These are phyloP conservation scores for Epiblema foenella DNA, from an alignment of 2,888 invertebrate species.

Conservation along the genomic window DNA sequence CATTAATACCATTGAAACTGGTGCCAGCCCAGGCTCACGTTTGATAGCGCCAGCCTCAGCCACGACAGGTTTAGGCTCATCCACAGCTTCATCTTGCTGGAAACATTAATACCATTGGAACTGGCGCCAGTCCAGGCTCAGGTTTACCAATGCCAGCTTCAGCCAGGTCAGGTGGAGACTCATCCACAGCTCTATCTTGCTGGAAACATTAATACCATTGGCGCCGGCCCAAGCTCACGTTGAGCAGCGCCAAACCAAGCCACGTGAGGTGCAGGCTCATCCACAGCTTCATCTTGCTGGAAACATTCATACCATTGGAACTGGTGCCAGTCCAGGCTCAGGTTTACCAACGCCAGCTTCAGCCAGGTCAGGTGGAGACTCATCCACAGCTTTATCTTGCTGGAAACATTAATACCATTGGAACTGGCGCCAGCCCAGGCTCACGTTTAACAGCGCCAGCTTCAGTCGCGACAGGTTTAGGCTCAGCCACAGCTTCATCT, in stretches of 20 bases:
- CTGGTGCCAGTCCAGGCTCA: too few relatives aligned
- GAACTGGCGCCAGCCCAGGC: slow-evolving; percentile 59
- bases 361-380: too few relatives aligned
- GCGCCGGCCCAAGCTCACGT: slow-evolving; percentile 58
- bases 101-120: too few relatives aligned
- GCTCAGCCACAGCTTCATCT: slow-evolving; percentile 62
- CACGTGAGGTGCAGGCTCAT: slow-evolving; percentile 66
- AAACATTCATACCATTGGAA: too few relatives aligned
- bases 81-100: slow-evolving; percentile 67
- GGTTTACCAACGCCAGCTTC: too few relatives aligned
- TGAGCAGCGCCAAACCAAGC: slow-evolving; percentile 59
- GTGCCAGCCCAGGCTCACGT: slow-evolving; percentile 58
- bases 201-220: neutral
- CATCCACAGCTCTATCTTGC: too few relatives aligned
- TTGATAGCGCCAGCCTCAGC: slow-evolving; percentile 59
- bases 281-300: slow-evolving; percentile 61
- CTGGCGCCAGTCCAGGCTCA: too few relatives aligned
- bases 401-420: too few relatives aligned
- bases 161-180: too few relatives aligned
- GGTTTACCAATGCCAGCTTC: too few relatives aligned
- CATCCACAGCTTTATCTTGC: too few relatives aligned
- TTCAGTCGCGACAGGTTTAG: slow-evolving; percentile 67
- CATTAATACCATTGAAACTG: too few relatives aligned
- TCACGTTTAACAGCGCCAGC: slow-evolving; percentile 59
- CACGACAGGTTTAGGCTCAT: slow-evolving; percentile 66